phyloP scores from a whole-genome alignment of 2,797 vertebrate genomes.

The Argentina silus region DNA sequence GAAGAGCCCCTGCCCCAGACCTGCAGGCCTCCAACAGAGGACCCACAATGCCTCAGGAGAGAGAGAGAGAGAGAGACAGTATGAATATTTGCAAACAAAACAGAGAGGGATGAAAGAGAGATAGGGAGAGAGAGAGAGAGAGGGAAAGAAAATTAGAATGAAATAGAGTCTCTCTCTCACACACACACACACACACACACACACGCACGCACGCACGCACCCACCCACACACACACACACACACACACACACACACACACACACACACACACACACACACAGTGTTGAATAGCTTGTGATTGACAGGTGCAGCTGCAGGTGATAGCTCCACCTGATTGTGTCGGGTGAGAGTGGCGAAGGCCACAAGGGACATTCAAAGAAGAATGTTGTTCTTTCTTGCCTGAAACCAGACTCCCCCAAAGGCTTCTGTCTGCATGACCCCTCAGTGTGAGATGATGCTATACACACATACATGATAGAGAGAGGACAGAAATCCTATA shows the following conservation, averaged over 20 bases:
- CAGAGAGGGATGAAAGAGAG: background rate
- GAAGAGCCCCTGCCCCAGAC: conserved; percentile 34
- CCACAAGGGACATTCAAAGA: background rate
- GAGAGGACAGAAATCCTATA: too few relatives aligned
- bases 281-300: background rate
- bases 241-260: background rate
- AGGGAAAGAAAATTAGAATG: background rate
- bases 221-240: conserved; percentile 5
- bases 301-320: background rate
- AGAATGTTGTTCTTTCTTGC: background rate
- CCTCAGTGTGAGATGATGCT: background rate
- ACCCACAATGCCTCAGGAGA: conserved; percentile 30
- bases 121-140: background rate
- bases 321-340: background rate
- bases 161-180: background rate
- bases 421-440: background rate
- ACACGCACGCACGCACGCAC: background rate
- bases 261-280: background rate
- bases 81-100: background rate
- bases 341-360: background rate
- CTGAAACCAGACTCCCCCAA: background rate
- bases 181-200: background rate
- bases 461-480: too few relatives aligned
- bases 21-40: conserved; percentile 20
- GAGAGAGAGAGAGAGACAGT: conserved; percentile 12